Evolutionary conservation across 1,140 invertebrate species (phyloP).

Genomic region (Ericerus pela): DNA sequence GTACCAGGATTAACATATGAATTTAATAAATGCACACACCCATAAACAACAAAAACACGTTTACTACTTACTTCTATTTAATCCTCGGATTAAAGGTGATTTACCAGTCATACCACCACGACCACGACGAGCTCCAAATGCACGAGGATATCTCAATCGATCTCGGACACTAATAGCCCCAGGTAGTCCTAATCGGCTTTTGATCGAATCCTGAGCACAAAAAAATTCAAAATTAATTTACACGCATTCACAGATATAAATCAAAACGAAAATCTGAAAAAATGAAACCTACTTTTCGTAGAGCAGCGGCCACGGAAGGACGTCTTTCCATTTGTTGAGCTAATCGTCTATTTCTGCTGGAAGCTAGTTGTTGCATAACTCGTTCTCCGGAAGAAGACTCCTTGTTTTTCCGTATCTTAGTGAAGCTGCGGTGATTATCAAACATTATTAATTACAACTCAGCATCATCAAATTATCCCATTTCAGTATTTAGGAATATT

Average conservation of each 20-base stretch:
- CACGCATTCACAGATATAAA: not conserved
- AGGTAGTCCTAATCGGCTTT: conserved; percentile 25
- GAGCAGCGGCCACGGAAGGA: conserved; percentile 34
- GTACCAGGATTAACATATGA: too few relatives aligned
- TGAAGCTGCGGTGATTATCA: not conserved
- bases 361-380: conserved; percentile 23
- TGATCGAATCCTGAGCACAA: conserved; percentile 17
- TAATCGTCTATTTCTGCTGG: conserved; percentile 33
- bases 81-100: not conserved
- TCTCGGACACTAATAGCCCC: conserved; percentile 20
- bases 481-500: too few relatives aligned
- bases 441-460: not conserved
- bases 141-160: conserved; percentile 17
- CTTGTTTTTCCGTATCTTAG: not conserved
- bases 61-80: too few relatives aligned
- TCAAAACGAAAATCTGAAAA: not conserved
- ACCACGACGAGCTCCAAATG: not conserved
- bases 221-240: not conserved
- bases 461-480: too few relatives aligned
- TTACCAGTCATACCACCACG: not conserved
- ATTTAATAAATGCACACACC: too few relatives aligned
- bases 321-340: conserved; percentile 38
- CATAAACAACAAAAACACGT: too few relatives aligned
- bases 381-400: not conserved
- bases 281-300: conserved; percentile 19